A percentile compares a stretch with the other conserved stretches of the same genome.
phyloP scores from a whole-genome alignment of 2,888 invertebrate genomes.

The Pachymerium ferrugineum region DNA sequence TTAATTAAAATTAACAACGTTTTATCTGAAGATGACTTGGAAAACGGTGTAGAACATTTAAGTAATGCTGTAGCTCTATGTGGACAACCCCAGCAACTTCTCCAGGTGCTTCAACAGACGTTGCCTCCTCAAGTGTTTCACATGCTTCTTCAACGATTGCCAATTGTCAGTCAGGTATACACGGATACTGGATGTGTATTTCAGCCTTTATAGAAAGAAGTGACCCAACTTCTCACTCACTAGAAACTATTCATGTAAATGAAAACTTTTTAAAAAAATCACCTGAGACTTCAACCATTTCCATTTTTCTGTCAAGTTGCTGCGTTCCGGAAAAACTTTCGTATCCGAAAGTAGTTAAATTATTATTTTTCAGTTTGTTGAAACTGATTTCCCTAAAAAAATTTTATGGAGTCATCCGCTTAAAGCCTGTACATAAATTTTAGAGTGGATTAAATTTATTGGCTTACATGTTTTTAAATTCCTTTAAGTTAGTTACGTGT shows the following conservation, averaged over 20 bases:
- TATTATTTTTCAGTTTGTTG: background rate
- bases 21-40: conserved; percentile 58
- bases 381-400: background rate
- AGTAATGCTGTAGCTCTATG: conserved; percentile 97
- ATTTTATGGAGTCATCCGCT: background rate
- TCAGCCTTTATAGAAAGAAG: background rate
- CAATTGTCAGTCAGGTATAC: conserved; percentile 57
- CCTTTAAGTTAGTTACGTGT: too few species aligned
- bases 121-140: conserved; percentile 92
- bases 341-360: too few species aligned
- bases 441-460: background rate
- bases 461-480: background rate
- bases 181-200: background rate
- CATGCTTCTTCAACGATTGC: conserved; percentile 74
- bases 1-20: background rate
- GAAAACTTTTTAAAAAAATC: too few species aligned
- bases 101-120: conserved; percentile 87
- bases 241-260: background rate
- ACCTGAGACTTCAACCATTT: too few species aligned
- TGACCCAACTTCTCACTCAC: background rate
- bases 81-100: conserved; percentile 84
- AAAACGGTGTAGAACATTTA: conserved; percentile 90
- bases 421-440: background rate
- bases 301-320: background rate
- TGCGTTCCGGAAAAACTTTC: background rate